Percentiles rank a stretch among this genome's conserved stretches.
phyloP scores from a whole-genome alignment of 1,140 invertebrate species.

The Apis laboriosa region DNA sequence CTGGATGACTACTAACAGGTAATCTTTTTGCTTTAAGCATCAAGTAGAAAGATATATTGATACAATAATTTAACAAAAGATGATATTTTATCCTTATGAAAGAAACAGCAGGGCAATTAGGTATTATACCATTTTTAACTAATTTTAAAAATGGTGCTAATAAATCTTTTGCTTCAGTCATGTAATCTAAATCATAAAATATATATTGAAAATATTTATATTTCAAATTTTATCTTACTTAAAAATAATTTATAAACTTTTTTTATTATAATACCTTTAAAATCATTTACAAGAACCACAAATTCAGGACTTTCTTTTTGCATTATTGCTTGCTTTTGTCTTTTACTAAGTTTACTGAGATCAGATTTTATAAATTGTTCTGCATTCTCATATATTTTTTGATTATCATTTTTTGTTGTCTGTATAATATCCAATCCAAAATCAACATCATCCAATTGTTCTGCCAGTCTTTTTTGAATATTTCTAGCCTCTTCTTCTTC shows the following conservation, averaged over 20 bases:
- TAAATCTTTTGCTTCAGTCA: conserved; percentile 84
- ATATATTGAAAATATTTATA: not conserved
- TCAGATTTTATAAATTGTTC: conserved; percentile 86
- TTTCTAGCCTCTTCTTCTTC: conserved; percentile 93
- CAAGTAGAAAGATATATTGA: conserved; percentile 93
- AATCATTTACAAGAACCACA: conserved; percentile 87
- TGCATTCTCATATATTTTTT: conserved; percentile 73
- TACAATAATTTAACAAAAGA: conserved; percentile 90
- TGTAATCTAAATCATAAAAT: conserved; percentile 73
- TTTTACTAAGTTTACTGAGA: conserved; percentile 87
- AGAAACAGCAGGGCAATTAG: conserved; percentile 82
- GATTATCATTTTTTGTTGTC: conserved; percentile 69
- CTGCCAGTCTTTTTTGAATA: conserved; percentile 89
- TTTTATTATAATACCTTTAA: conserved; percentile 82
- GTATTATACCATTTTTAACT: conserved; percentile 81
- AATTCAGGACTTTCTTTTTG: conserved; percentile 94
- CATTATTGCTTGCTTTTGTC: conserved; percentile 88
- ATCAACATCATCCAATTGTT: conserved; percentile 91
- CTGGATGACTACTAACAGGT: conserved; percentile 89
- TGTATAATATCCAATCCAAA: conserved; percentile 87
- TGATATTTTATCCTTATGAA: conserved; percentile 88
- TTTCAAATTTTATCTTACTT: not conserved
- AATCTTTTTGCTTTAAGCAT: conserved; percentile 88
- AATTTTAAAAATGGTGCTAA: conserved; percentile 86
- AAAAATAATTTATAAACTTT: not conserved